Conservation (phyloP, 1,140 invertebrate species). For the Elysia chlorotica region DNA sequence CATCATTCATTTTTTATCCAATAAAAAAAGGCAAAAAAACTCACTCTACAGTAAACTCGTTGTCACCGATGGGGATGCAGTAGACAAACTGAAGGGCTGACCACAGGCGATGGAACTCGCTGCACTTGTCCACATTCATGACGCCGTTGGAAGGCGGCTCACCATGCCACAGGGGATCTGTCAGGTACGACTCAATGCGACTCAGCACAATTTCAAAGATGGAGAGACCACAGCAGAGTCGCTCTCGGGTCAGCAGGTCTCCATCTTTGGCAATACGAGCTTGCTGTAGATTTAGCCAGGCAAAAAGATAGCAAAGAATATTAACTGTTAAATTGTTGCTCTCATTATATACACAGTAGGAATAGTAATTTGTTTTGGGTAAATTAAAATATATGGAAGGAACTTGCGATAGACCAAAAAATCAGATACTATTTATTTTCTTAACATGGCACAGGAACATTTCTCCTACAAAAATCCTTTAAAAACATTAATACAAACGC, state of each 20-base stretch:
- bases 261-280: constrained; percentile 74
- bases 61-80: constrained; percentile 95
- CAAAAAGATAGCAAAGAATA: too few relatives aligned
- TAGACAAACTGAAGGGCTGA: constrained; percentile 98
- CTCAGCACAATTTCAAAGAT: constrained; percentile 96
- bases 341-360: too few relatives aligned
- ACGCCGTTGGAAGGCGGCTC: constrained; percentile 84
- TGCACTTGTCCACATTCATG: constrained; percentile 96
- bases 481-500: too few relatives aligned
- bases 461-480: too few relatives aligned
- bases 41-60: constrained; percentile 96
- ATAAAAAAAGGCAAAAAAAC: too few relatives aligned
- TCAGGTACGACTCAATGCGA: constrained; percentile 80
- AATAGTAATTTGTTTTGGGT: too few relatives aligned
- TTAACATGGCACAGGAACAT: too few relatives aligned
- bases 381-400: too few relatives aligned
- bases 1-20: too few relatives aligned
- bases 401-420: too few relatives aligned
- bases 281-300: constrained; percentile 58
- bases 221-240: constrained; percentile 97
- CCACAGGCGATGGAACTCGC: constrained; percentile 97
- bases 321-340: too few relatives aligned
- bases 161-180: constrained; percentile 89
- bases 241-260: constrained; percentile 93
- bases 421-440: too few relatives aligned